Evolutionary conservation across 1,140 invertebrate genomes (phyloP), one percentile per base, ranked within the genome.

Genomic region (Cydia amplana): DNA sequence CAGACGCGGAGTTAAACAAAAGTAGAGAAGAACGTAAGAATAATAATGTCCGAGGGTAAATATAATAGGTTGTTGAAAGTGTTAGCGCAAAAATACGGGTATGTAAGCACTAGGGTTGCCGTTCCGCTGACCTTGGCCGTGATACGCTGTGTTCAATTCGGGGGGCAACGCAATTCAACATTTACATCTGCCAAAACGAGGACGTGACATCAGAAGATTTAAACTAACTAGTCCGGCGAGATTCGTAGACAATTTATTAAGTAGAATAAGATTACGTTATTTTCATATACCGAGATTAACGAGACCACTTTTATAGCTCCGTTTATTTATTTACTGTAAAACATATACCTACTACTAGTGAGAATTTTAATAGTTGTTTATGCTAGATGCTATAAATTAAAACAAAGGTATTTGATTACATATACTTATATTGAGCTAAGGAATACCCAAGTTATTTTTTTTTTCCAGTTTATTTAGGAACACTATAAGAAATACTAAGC

Each of bases 61-160:
- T 32, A 36, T 9, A 67, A 67, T 67, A 67, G 28, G n/a, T 70
- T n/a, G n/a, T n/a, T n/a, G n/a, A 70, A 72, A 49, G 16, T 28
- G n/a, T 2, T 40, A 12, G 72, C 72, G 74, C 74, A 63, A 73
- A 70, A 81, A 73, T 75, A 60, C 70, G 60, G 43, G 65, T 76
- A 63, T 25, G 32, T 77, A 78, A 75, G 76, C 73, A 79, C 77
- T 76, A 78, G 74, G 76, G 80, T 87, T 87, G 85, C 85, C 87
- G 86, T 83, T 85, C 70, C 77, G 67, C 73, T 78, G 85, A 87
- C 89, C 90, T 92, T 92, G 89, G 85, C 90, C 87, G 88, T 92
- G 87, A 91, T 46, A 25, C 74, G 65, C 9, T 70, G 40, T 28
- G 74, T 85, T 86, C 79, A 78, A 82, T 79, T 83, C 80, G 82